A percentile compares a stretch with the other conserved stretches of the same genome.
Evolutionary conservation across 2,113 vertebrate species (phyloP).

Genomic region (Tragelaphus scriptus): DNA sequence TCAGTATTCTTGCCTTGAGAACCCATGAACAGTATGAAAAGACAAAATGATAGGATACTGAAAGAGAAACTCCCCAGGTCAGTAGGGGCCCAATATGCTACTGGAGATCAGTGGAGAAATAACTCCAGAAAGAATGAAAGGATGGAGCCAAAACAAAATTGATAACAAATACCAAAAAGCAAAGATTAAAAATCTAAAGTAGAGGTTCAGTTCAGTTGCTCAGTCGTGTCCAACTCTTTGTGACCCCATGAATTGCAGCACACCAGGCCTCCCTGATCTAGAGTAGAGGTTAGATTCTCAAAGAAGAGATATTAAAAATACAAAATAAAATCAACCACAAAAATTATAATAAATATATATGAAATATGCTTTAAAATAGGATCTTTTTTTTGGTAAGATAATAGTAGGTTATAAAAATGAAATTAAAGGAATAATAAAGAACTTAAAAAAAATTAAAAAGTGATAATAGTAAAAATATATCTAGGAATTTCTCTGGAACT

Average conservation of each 20-base stretch:
- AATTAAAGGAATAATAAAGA: not conserved
- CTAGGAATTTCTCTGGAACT: not conserved
- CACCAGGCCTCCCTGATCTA: not conserved
- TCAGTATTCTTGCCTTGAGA: no score
- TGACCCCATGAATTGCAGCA: no score
- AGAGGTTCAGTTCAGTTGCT: not conserved
- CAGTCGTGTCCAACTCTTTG: no score
- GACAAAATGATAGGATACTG: no score
- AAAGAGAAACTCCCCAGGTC: no score
- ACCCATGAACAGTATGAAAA: no score
- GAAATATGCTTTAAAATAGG: not conserved
- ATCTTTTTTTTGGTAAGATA: not conserved
- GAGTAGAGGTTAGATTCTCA: not conserved
- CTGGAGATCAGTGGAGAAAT: no score
- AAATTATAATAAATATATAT: not conserved
- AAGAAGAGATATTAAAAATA: not conserved
- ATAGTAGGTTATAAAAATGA: not conserved
- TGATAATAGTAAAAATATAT: not conserved
- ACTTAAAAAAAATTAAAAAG: not conserved
- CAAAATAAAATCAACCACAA: not conserved
- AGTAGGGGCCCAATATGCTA: no score
- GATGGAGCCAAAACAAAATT: no score
- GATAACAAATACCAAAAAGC: not conserved
- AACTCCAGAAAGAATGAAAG: no score
- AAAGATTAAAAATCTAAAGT: not conserved